phyloP scores from a whole-genome alignment of 2,113 vertebrate species.

The Gobiocypris rarus region DNA sequence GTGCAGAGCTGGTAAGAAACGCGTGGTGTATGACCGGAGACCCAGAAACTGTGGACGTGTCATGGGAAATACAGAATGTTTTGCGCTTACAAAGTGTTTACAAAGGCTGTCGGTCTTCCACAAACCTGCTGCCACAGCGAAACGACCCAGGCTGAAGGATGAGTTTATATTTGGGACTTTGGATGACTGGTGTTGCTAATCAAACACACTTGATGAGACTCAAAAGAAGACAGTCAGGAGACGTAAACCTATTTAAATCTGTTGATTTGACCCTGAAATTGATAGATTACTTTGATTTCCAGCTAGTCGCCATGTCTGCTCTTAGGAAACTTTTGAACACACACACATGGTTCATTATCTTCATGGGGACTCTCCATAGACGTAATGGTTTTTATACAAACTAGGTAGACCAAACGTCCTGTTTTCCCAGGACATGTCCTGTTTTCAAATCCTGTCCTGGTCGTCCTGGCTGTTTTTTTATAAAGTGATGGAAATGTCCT shows the following conservation, averaged over 20 bases:
- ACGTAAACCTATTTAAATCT: conserved; percentile 8
- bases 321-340: background rate
- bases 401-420: no score
- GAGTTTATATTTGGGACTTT: background rate
- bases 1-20: conserved; percentile 43
- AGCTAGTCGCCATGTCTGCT: no score
- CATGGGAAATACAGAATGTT: conserved; percentile 28
- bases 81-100: conserved; percentile 38
- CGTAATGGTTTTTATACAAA: no score
- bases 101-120: conserved; percentile 28
- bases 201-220: conserved; percentile 31
- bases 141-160: conserved; percentile 16
- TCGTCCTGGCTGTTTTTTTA: no score
- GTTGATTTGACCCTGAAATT: background rate
- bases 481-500: no score
- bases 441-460: no score
- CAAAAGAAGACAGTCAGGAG: background rate
- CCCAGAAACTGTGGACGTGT: background rate
- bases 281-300: background rate
- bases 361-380: no score
- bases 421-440: no score
- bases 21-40: conserved; percentile 39
- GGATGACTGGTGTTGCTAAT: conserved; percentile 7
- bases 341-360: background rate
- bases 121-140: conserved; percentile 45